Percentiles rank a stretch among this genome's conserved stretches.
phyloP scores from a whole-genome alignment of 2,888 invertebrate genomes.

The Mythimna lalbum region DNA sequence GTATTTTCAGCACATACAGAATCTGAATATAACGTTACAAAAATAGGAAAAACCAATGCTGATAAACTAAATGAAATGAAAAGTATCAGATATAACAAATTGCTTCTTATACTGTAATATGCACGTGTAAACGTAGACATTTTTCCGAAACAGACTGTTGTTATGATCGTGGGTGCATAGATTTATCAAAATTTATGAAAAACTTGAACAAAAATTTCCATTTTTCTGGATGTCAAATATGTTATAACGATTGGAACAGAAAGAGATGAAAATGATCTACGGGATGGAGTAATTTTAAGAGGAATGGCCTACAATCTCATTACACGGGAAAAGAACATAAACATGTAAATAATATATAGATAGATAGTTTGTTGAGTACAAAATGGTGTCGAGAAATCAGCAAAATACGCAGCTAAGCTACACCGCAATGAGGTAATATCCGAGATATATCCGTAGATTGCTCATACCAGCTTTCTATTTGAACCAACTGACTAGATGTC shows the following conservation, averaged over 20 bases:
- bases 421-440: constrained; percentile 10
- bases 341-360: too few species aligned
- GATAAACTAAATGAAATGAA: constrained; percentile 73
- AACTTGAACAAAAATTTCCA: background rate
- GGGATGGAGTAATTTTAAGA: background rate
- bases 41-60: constrained; percentile 78
- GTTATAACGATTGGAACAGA: background rate
- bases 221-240: background rate
- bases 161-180: constrained; percentile 60
- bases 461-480: constrained; percentile 60
- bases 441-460: constrained; percentile 33
- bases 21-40: constrained; percentile 74
- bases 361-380: background rate
- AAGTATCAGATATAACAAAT: constrained; percentile 68
- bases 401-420: constrained; percentile 5
- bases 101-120: constrained; percentile 58
- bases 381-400: constrained; percentile 8
- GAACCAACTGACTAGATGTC: constrained; percentile 62
- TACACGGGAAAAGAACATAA: too few species aligned
- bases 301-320: background rate
- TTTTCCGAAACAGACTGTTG: constrained; percentile 9
- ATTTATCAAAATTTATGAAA: constrained; percentile 39
- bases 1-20: constrained; percentile 77
- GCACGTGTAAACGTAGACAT: constrained; percentile 43
- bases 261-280: background rate